These are phyloP conservation scores for Orthosia gracilis DNA, from an alignment of 2,888 invertebrate genomes.

Conservation along the genomic window DNA sequence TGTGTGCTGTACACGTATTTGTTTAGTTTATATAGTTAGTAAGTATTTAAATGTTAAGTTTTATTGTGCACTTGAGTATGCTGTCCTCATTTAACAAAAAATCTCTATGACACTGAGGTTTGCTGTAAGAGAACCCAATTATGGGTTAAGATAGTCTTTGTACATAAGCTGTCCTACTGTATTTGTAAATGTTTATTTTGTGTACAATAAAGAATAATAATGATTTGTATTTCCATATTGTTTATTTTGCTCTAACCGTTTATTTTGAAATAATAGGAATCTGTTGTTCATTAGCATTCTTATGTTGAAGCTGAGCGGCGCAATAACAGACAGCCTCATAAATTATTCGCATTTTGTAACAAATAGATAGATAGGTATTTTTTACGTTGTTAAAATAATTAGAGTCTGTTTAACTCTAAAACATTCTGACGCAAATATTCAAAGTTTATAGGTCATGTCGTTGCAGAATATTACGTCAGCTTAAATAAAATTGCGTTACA, in stretches of 20 bases:
- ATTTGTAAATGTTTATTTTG: no score
- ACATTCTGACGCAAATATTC: not conserved
- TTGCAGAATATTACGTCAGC: conserved; percentile 28
- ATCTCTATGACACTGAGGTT: no score
- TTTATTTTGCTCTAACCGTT: conserved; percentile 14
- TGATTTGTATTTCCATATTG: no score
- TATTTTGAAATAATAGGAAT: conserved; percentile 22
- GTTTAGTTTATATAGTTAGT: no score
- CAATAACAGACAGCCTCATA: not conserved
- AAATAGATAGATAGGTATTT: not conserved
- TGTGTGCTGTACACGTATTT: no score
- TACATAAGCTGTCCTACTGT: no score
- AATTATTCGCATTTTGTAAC: not conserved
- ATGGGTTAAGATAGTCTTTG: no score
- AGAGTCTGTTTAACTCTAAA: not conserved
- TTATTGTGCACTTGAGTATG: no score
- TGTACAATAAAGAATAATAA: no score
- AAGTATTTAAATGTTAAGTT: no score
- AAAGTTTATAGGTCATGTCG: not conserved
- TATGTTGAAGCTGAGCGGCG: conserved; percentile 6
- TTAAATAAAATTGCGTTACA: conserved; percentile 46
- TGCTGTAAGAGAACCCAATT: no score
- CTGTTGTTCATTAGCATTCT: conserved; percentile 25
- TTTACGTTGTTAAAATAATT: not conserved
- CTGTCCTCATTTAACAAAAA: no score